Conservation (phyloP, 2,113 vertebrate species). For the Megaceryle torquata region DNA sequence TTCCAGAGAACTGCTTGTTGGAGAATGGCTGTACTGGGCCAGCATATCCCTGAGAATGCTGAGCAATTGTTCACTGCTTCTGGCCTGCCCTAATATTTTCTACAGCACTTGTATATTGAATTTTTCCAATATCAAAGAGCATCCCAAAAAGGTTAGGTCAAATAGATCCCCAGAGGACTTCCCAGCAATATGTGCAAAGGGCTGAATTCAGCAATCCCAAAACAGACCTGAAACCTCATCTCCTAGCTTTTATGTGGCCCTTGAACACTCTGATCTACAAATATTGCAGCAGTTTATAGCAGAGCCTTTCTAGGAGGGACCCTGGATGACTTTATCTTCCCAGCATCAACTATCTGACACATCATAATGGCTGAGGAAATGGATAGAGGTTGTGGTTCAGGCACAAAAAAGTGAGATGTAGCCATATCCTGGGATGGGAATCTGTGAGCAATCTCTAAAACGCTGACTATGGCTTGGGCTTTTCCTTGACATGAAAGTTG, state of each 20-base stretch:
- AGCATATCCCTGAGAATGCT: not conserved
- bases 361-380: not conserved
- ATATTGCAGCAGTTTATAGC: not conserved
- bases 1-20: not conserved
- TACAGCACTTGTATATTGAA: not conserved
- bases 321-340: not conserved
- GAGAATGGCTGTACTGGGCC: not conserved
- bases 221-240: not conserved
- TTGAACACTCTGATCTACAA: not conserved
- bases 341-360: not conserved
- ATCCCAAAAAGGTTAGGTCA: not conserved
- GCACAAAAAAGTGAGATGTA: not conserved
- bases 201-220: not conserved
- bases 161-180: not conserved
- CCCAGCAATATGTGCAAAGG: not conserved
- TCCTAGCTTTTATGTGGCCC: not conserved
- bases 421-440: not conserved
- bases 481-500: not conserved
- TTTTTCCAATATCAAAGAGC: not conserved
- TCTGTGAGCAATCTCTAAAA: slow-evolving; percentile 1
- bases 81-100: not conserved
- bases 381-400: not conserved
- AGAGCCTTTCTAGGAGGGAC: slow-evolving; percentile 7
- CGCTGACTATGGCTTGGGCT: slow-evolving; percentile 5
- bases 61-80: not conserved